phyloP scores from a whole-genome alignment of 2,113 vertebrate genomes.

The Procavia capensis region DNA sequence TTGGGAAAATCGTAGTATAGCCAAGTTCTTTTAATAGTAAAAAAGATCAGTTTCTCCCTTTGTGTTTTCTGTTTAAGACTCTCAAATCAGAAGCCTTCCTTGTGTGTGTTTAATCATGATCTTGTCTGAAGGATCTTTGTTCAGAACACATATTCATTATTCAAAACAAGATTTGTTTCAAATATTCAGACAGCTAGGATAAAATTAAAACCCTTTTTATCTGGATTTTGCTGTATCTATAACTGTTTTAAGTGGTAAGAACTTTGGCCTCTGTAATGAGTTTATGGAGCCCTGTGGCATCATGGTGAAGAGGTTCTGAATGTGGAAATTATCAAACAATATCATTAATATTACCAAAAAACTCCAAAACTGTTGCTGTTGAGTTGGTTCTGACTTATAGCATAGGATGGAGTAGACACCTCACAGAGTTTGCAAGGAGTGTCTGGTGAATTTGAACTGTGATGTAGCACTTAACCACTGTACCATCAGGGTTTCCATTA shows the following conservation, averaged over 20 bases:
- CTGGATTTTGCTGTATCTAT: slow-evolving; percentile 49
- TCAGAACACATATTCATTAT: slow-evolving; percentile 25
- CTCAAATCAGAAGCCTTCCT: not conserved
- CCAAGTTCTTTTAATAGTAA: not conserved
- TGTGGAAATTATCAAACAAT: too few relatives aligned
- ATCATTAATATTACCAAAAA: too few relatives aligned
- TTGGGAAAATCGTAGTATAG: not conserved
- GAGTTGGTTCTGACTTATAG: too few relatives aligned
- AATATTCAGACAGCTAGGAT: not conserved
- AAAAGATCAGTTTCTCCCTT: not conserved
- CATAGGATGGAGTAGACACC: too few relatives aligned
- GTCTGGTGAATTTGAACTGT: too few relatives aligned
- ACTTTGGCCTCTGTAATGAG: not conserved
- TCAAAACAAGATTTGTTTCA: slow-evolving; percentile 39
- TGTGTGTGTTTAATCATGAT: slow-evolving; percentile 5
- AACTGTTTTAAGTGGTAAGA: not conserved
- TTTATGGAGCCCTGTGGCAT: too few relatives aligned
- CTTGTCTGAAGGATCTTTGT: slow-evolving; percentile 48
- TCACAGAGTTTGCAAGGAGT: too few relatives aligned
- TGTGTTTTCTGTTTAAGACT: slow-evolving; percentile 35
- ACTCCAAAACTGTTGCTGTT: too few relatives aligned
- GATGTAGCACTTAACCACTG: too few relatives aligned
- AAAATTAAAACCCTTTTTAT: slow-evolving; percentile 54
- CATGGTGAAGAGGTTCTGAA: too few relatives aligned
- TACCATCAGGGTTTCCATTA: too few relatives aligned